Percentiles rank a stretch among this genome's conserved stretches.
phyloP scores from a whole-genome alignment of 2,113 vertebrate species.

The Cromileptes altivelis region DNA sequence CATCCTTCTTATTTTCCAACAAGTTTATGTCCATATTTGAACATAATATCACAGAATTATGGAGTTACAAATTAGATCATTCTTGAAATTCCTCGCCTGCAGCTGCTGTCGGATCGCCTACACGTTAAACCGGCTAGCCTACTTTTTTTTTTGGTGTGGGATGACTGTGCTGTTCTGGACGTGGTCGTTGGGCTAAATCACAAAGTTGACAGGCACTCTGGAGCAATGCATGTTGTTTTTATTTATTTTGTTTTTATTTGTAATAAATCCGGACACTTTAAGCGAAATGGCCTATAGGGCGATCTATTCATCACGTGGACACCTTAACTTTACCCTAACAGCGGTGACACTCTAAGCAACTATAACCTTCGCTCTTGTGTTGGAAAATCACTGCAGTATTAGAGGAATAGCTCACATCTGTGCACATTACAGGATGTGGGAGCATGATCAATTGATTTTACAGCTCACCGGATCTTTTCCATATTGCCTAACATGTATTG shows the following conservation, averaged over 20 bases:
- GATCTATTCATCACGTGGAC: neutral
- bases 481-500: neutral
- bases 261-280: neutral
- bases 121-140: constrained; percentile 16
- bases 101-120: constrained; percentile 25
- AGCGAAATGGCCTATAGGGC: neutral
- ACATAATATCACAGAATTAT: neutral
- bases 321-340: neutral
- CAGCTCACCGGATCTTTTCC: neutral
- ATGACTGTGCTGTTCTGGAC: constrained; percentile 55
- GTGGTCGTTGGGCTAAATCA: constrained; percentile 33
- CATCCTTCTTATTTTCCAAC: constrained; percentile 64
- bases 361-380: neutral
- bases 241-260: neutral
- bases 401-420: constrained; percentile 3
- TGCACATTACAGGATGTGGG: neutral
- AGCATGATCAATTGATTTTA: neutral
- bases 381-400: constrained; percentile 10
- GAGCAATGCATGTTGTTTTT: neutral
- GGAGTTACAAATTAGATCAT: neutral
- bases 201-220: constrained; percentile 50
- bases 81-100: constrained; percentile 12
- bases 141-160: constrained; percentile 36
- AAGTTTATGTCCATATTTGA: constrained; percentile 67
- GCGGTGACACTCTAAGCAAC: neutral